Evolutionary conservation across 2,113 vertebrate genomes (phyloP).

Genomic region (Serilophus lunatus): DNA sequence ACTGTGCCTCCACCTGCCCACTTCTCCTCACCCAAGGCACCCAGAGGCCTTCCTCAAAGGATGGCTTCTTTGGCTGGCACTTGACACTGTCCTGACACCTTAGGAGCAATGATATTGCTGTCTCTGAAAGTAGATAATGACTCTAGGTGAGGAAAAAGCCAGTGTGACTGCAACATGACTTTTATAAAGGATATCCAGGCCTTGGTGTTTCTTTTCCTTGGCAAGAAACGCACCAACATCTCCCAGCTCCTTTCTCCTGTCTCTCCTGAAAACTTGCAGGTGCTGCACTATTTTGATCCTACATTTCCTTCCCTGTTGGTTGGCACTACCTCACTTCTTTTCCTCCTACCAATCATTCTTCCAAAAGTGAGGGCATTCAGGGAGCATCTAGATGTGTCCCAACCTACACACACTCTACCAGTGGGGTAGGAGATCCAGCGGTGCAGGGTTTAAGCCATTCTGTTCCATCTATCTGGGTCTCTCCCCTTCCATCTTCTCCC

Average conservation of each 20-base stretch:
- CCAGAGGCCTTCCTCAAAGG: not conserved
- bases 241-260: not conserved
- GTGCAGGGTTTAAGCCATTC: not conserved
- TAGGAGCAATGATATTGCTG: not conserved
- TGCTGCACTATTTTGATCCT: not conserved
- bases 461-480: not conserved
- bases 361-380: not conserved
- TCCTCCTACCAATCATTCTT: not conserved
- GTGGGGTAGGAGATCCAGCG: not conserved
- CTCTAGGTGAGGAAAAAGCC: not conserved
- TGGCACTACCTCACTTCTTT: not conserved
- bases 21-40: not conserved
- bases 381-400: not conserved
- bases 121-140: not conserved
- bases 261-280: not conserved
- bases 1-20: not conserved
- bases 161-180: not conserved
- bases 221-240: not conserved
- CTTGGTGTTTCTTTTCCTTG: fast-evolving
- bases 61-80: not conserved
- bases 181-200: not conserved
- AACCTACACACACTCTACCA: not conserved
- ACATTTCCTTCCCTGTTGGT: not conserved
- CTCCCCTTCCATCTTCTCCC: not conserved
- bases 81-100: not conserved